Evolutionary conservation across 2,113 vertebrate genomes (phyloP).

Genomic region (Pseudopodoces humilis): DNA sequence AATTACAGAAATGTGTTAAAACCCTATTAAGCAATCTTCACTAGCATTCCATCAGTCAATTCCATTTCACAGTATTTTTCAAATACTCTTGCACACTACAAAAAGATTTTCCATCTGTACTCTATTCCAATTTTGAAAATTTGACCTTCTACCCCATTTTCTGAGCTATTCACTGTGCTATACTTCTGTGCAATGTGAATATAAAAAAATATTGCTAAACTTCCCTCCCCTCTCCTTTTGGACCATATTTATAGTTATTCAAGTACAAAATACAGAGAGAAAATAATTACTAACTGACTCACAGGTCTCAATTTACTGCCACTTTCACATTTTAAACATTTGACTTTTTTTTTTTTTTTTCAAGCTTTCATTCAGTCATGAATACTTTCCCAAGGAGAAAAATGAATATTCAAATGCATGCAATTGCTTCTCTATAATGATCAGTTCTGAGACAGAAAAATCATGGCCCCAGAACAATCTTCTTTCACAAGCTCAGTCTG

Average conservation of each 20-base stretch:
- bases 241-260: not conserved
- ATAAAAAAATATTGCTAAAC: not conserved
- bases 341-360: constrained; percentile 60
- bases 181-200: not conserved
- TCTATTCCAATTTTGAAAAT: not conserved
- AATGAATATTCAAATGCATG: not conserved
- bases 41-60: not conserved
- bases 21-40: not conserved
- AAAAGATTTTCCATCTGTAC: not conserved
- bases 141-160: not conserved
- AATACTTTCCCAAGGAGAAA: constrained; percentile 7
- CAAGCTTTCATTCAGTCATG: not conserved
- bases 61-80: not conserved
- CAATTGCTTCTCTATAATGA: not conserved
- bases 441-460: not conserved
- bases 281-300: constrained; percentile 78
- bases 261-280: not conserved
- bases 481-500: not conserved
- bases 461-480: not conserved
- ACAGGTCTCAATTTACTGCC: constrained; percentile 82
- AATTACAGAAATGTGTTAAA: not conserved
- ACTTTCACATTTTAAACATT: constrained; percentile 79
- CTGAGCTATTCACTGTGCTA: not conserved
- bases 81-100: not conserved
- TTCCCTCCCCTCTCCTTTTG: not conserved